Evolutionary conservation across 2,113 vertebrate species (phyloP).

Genomic region (Leucopsar rothschildi): DNA sequence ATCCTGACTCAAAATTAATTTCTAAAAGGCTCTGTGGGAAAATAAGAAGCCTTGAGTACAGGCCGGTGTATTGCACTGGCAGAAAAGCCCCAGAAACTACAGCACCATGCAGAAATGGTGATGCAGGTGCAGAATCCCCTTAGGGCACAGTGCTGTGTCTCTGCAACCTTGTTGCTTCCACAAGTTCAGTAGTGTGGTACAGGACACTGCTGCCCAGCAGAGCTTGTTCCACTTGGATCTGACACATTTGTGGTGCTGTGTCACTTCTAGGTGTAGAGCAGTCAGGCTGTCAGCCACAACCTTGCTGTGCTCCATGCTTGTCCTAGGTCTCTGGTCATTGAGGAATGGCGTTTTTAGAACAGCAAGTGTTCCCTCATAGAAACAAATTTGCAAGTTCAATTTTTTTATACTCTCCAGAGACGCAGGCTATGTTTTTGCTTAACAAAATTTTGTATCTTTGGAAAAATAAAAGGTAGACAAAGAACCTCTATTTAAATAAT

Average conservation of each 20-base stretch:
- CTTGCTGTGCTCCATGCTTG: fast-evolving
- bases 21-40: background rate
- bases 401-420: background rate
- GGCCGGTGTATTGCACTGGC: too few species aligned
- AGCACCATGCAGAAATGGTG: fast-evolving
- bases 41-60: background rate
- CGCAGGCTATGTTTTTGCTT: background rate
- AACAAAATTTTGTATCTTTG: background rate
- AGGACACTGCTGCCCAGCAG: background rate
- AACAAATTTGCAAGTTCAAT: background rate
- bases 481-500: background rate
- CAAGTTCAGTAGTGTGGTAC: background rate
- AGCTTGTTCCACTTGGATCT: background rate
- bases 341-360: background rate
- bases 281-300: background rate
- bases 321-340: background rate
- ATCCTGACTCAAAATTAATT: background rate
- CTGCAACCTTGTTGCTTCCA: background rate
- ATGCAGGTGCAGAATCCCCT: background rate
- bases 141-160: background rate
- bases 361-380: background rate
- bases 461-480: background rate
- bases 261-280: background rate
- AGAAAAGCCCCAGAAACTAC: background rate
- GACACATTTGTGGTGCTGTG: fast-evolving